phyloP scores from a whole-genome alignment of 2,888 invertebrate species.

The Idaea dimidiata region DNA sequence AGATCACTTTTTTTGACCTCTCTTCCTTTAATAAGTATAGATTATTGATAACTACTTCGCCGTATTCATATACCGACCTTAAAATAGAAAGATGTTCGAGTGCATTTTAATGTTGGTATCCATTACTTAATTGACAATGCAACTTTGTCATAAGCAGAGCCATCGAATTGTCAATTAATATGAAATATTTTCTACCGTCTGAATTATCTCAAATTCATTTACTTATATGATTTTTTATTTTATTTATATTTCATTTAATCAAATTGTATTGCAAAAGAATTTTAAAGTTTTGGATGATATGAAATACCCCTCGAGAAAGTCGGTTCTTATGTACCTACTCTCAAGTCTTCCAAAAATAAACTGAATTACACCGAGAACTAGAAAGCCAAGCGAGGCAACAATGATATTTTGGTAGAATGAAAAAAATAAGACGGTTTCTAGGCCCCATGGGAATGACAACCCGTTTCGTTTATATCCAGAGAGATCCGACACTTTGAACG shows the following conservation, averaged over 20 bases:
- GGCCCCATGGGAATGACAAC: conserved; percentile 68
- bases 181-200: not conserved
- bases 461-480: conserved; percentile 43
- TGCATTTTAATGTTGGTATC: no score
- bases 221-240: no score
- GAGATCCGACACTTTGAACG: conserved; percentile 54
- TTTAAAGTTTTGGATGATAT: conserved; percentile 46
- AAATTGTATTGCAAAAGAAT: conserved; percentile 33
- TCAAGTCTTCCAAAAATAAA: conserved; percentile 64
- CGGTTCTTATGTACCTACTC: conserved; percentile 41
- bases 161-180: not conserved
- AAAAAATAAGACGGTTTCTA: conserved; percentile 70
- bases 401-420: conserved; percentile 68
- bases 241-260: not conserved
- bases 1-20: no score
- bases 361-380: conserved; percentile 67
- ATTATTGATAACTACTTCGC: not conserved
- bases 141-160: no score
- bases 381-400: conserved; percentile 52
- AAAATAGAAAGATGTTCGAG: no score
- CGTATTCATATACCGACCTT: not conserved
- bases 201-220: not conserved
- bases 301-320: conserved; percentile 45
- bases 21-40: no score
- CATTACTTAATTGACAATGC: no score